A percentile compares a stretch with the other conserved stretches of the same genome.
phyloP scores from a whole-genome alignment of 2,797 vertebrate genomes.

The Ceyx erithaca region DNA sequence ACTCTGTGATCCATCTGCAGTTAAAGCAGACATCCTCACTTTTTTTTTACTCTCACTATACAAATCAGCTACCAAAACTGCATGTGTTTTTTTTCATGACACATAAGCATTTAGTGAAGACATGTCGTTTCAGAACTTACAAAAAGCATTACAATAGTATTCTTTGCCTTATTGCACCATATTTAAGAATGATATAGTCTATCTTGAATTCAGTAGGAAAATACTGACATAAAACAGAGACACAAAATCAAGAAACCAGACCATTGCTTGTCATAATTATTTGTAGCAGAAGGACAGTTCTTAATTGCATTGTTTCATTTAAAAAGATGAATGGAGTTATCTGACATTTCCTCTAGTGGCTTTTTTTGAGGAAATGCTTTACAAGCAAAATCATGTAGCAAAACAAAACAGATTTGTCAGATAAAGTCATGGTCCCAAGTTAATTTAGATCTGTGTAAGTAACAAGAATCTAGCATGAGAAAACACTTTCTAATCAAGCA shows the following conservation, averaged over 20 bases:
- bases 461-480: neutral
- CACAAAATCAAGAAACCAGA: neutral
- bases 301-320: neutral
- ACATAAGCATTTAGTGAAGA: neutral
- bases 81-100: neutral
- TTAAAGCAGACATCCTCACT: neutral
- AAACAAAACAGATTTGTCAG: neutral
- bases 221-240: neutral
- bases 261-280: neutral
- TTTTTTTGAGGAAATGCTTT: slow-evolving; percentile 16
- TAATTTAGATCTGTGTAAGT: slow-evolving; percentile 4
- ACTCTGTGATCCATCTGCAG: neutral
- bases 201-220: neutral
- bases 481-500: neutral
- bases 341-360: neutral
- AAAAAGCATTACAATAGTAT: neutral
- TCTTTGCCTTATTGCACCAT: neutral
- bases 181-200: neutral
- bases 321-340: neutral
- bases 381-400: neutral
- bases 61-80: neutral
- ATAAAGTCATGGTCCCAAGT: neutral
- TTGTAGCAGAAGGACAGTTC: neutral
- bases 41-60: neutral
- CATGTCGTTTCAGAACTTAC: neutral